Evolutionary conservation across 1,140 invertebrate genomes (phyloP), one percentile per base, ranked within the genome.

Genomic region (Lasaia peninsularis): DNA sequence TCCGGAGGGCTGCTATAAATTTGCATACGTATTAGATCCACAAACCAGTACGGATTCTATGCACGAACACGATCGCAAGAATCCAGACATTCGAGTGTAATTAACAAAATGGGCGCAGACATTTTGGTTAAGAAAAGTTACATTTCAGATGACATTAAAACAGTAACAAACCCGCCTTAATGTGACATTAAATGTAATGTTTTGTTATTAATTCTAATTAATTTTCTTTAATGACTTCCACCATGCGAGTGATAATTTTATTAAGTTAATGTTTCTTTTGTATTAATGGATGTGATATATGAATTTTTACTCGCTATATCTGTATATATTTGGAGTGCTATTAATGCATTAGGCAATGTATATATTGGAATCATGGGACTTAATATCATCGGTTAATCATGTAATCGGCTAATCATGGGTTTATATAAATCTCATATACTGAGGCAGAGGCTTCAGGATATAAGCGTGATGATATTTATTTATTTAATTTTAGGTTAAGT

Each of bases 1-100:
- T 82, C 81, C 67, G 51, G 59, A 65, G 63, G 63, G 80, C 76
- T 75, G 77, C 78, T 77, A 77, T 84, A 78, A 85, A 87, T 87
- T 87, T 80, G 80, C 80, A 85, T 83, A 84, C 73, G 78, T 83
- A 83, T 87, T 87, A 82, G 11, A 20, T 78, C 60, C 65, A 54
- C 50, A 52, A 52, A 54, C 62, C 52, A 62, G 64, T 67, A 78
- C 71, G 68, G 75, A 81, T 81, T 82, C 69, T 65, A 60, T 71
- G 62, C 75, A 69, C 65, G 74, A 32, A 56, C 54, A 58, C 53
- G 63, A 74, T 69, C 70, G 58, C 52, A 50, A 35, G 5, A 58
- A 35, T 12, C 21, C 28, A 51, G 21, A 35, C 44, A 40, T 75
- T 70, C 62, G 58, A 56, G 37, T 12, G 55, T 52, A 56, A 67